These are phyloP conservation scores for Brenthis hecate DNA, from an alignment of 2,888 invertebrate genomes.

Conservation along the genomic window DNA sequence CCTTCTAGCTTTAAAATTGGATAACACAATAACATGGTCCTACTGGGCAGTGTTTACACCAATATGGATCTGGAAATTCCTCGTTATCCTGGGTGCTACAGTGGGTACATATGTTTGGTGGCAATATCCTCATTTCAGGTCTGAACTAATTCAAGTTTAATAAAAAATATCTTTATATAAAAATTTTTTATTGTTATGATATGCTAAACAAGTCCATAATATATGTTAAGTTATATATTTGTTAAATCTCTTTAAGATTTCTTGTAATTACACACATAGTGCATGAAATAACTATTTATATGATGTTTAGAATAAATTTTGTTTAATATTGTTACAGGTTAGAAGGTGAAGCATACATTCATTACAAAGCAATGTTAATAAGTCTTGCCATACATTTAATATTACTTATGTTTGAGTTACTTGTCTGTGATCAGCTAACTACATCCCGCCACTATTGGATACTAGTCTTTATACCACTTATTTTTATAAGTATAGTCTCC, in stretches of 20 bases:
- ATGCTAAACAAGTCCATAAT: too few relatives aligned
- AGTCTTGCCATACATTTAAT: conserved; percentile 96
- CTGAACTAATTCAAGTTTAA: neutral
- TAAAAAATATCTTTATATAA: neutral
- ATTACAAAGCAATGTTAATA: conserved; percentile 99
- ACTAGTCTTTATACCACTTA: conserved; percentile 95
- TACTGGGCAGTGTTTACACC: conserved; percentile 98
- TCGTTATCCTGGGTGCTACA: conserved; percentile 94
- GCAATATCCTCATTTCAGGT: conserved; percentile 97
- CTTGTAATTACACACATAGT: too few relatives aligned
- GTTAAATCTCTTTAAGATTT: too few relatives aligned
- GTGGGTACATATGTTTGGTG: conserved; percentile 98
- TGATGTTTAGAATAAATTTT: too few relatives aligned
- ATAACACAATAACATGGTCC: conserved; percentile 94
- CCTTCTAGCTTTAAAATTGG: conserved; percentile 94
- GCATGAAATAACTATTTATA: too few relatives aligned
- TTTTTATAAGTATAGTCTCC: conserved; percentile 97
- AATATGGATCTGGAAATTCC: conserved; percentile 98
- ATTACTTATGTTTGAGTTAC: conserved; percentile 96
- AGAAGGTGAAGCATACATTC: conserved; percentile 97
- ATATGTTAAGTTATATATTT: too few relatives aligned
- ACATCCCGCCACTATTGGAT: conserved; percentile 94
- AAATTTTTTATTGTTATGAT: neutral
- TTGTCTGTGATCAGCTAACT: conserved; percentile 97
- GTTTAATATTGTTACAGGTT: conserved; percentile 82